Conservation (phyloP, 2,797 vertebrate genomes). For the Chelonia mydas region DNA sequence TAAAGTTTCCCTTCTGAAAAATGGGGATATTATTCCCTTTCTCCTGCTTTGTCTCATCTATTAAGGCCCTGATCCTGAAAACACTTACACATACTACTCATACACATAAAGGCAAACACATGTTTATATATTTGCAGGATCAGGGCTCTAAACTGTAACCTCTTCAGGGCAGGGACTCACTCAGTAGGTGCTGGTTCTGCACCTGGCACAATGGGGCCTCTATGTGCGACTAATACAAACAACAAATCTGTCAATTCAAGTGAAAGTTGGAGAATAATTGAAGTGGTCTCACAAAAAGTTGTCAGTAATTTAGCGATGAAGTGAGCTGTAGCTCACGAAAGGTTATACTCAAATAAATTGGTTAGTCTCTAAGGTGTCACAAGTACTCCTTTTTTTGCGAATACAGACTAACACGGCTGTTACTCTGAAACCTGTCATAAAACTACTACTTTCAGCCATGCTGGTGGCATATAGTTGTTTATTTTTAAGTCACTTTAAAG, state of each 20-base stretch:
- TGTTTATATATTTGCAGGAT: neutral
- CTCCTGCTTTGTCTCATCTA: neutral
- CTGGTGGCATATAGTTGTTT: neutral
- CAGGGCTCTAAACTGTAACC: fast-evolving
- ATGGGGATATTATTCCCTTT: neutral
- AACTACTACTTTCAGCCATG: neutral
- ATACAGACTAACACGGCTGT: no score
- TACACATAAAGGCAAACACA: neutral
- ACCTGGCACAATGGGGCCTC: neutral
- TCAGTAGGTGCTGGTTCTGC: neutral
- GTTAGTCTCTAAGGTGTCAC: no score
- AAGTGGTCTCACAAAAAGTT: neutral
- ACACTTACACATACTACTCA: neutral
- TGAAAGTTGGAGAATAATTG: neutral
- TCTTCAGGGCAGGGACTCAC: neutral
- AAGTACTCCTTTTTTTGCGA: no score
- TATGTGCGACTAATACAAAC: neutral
- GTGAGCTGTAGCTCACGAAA: no score
- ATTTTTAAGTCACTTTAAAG: neutral
- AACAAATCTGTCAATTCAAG: neutral
- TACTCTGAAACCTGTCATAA: neutral
- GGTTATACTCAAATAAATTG: no score
- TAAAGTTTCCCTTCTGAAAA: neutral
- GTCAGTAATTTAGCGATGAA: neutral
- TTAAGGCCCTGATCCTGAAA: neutral